Base-by-base conservation (phyloP, 2,797 vertebrate species). In the Bucorvus abyssinicus region DNA sequence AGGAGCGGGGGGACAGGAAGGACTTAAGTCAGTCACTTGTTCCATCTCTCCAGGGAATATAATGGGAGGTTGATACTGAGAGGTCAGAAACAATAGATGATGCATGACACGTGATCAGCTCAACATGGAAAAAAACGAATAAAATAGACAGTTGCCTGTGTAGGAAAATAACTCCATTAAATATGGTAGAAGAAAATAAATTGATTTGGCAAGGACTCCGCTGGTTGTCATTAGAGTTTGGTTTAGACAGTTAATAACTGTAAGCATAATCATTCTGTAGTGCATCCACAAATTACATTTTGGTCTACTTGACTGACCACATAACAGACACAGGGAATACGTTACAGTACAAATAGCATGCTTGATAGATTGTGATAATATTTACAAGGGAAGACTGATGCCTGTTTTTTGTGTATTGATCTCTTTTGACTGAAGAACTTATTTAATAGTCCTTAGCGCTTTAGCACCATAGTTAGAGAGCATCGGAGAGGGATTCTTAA, bases 351-450 rank as follows among this genome's bases (percentile, higher is more conserved):
- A 84, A 74, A 52, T 29, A 90, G 14, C 38, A 44, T n/a, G 9
- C 71, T 93, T 93, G 74, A 78, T 71, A 84, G 38, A 86, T 61
- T 71, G 26, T n/a, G 30, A 67, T 70, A 74, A 77, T 76, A 80
- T 84, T 88, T 87, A 78, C 50, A 85, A 89, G 29, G 50, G 44
- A 83, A 93, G 38, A 57, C 38, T 30, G 20, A 55, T 38, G 40
- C 15, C 8, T 74, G 3, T 53, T 76, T 93, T 68, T 64, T 50
- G 7, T 75, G 20, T 88, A 92, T 93, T 90, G 84, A 90, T 90
- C 79, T 84, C 18, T 90, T 95, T 89, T 90, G 64, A 78, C 71
- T 44, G 83, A 92, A 86, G 32, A 61, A 45, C 68, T 88, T 65
- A 23, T 83, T 93, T 87, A 90, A 84, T 70, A 89, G 67, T 59